phyloP scores from a whole-genome alignment of 2,888 invertebrate species.

The Lutraria lutraria region DNA sequence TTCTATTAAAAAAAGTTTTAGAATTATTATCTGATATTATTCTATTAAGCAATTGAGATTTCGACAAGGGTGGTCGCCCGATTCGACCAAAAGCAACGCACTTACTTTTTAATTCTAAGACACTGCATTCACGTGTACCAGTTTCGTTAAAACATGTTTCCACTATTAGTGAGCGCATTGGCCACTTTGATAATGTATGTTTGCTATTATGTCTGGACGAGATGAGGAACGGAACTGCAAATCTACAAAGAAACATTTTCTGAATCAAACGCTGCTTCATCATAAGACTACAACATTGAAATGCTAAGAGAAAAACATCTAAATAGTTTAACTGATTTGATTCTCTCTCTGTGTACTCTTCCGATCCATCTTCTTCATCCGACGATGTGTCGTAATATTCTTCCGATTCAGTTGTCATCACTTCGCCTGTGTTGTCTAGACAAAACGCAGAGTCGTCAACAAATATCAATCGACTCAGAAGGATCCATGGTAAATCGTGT shows the following conservation, averaged over 20 bases:
- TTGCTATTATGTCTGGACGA: neutral
- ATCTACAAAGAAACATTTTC: slow-evolving; percentile 22
- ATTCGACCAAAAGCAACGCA: slow-evolving; percentile 15
- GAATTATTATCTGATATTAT: neutral
- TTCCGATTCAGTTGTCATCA: neutral
- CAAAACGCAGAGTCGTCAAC: neutral
- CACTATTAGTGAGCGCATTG: neutral
- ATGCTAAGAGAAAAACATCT: slow-evolving; percentile 12
- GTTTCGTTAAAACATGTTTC: neutral
- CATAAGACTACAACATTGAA: slow-evolving; percentile 27
- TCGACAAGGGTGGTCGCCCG: slow-evolving; percentile 4
- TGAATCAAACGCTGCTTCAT: slow-evolving; percentile 5
- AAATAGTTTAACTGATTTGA: neutral
- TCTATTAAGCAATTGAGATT: slow-evolving; percentile 20
- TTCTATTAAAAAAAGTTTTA: slow-evolving; percentile 17
- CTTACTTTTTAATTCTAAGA: slow-evolving; percentile 3
- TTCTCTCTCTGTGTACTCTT: neutral
- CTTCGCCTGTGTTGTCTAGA: neutral
- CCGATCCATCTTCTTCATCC: neutral
- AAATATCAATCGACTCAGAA: slow-evolving; percentile 15
- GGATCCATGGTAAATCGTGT: slow-evolving; percentile 9
- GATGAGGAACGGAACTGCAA: slow-evolving; percentile 9
- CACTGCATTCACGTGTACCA: neutral
- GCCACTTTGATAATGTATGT: slow-evolving; percentile 4
- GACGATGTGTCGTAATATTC: neutral